Conservation (phyloP, 2,113 vertebrate genomes). For the Barnardius zonarius region DNA sequence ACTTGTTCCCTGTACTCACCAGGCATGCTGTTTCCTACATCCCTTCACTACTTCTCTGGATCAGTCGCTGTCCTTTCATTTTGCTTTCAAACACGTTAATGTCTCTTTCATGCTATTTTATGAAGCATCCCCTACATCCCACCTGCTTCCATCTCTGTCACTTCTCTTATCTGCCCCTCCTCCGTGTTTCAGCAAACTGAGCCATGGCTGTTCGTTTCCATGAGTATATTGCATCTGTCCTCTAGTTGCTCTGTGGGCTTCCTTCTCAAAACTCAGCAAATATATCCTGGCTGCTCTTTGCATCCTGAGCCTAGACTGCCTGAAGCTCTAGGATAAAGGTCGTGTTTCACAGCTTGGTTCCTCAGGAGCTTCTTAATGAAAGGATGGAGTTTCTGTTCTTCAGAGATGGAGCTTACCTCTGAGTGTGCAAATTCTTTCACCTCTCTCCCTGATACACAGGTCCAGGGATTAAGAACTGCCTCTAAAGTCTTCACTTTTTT, state of each 20-base stretch:
- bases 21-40: background rate
- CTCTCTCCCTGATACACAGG: background rate
- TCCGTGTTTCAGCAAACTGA: background rate
- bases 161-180: background rate
- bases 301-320: background rate
- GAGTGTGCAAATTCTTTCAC: background rate
- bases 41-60: background rate
- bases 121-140: background rate
- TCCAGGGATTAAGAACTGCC: background rate
- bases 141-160: background rate
- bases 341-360: background rate
- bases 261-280: background rate
- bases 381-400: background rate
- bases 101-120: background rate
- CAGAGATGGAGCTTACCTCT: background rate
- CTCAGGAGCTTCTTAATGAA: background rate
- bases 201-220: background rate
- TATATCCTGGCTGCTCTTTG: background rate
- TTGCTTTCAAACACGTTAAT: background rate
- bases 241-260: background rate
- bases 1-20: background rate
- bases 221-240: background rate
- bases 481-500: background rate
- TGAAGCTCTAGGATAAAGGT: background rate
- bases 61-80: background rate